Base-by-base conservation (phyloP, 2,797 vertebrate genomes). In the Remorina albescens region DNA sequence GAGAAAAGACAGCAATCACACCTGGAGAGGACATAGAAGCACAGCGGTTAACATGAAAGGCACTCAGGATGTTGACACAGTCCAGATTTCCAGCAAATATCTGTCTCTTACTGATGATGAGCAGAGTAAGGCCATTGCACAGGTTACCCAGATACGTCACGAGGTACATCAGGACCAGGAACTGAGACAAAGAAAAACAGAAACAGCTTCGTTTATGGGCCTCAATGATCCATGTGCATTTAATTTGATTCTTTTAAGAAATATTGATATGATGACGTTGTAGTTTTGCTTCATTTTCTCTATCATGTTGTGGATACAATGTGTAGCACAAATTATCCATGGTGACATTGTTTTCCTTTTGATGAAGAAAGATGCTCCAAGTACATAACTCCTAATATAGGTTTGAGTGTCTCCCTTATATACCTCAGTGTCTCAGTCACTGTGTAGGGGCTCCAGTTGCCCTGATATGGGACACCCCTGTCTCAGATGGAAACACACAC, bases 61-160 rank as follows among this genome's bases (percentile, higher is more conserved):
- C 42, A 9, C 13, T 34, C 2, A 42, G 5, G 12, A 1, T 41
- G 11, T 50, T 21, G 44, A 42, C 7, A 21, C 2, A 41, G 47
- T 64, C 2, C 11, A 69, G 19, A 32, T 71, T 55, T 73, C 1
- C 6, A 44, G 58, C 8, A 2, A 53, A 23, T 18, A 19, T 18
- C 8, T 11, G 36, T 30, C 2, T 67, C 94, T 94, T 92, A 96
- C 97, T 92, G 15, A 97, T 94, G 84, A 98, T 96, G 86, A 97
- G 87, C 83, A 98, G 92, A 67, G 97, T 97, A 89, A 98, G 93
- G 87, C 97, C 97, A 76, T 97, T 98, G 91, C 94, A 96, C 79
- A 96, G 86, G 0, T 93, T 91, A 79, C 97, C 97, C 89, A 98
- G 93, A 65, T 93, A 97, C 12, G 97, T 98, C 91, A 97, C 89